phyloP scores from a whole-genome alignment of 92 coral and sea anemone species.

The Metridium senile region DNA sequence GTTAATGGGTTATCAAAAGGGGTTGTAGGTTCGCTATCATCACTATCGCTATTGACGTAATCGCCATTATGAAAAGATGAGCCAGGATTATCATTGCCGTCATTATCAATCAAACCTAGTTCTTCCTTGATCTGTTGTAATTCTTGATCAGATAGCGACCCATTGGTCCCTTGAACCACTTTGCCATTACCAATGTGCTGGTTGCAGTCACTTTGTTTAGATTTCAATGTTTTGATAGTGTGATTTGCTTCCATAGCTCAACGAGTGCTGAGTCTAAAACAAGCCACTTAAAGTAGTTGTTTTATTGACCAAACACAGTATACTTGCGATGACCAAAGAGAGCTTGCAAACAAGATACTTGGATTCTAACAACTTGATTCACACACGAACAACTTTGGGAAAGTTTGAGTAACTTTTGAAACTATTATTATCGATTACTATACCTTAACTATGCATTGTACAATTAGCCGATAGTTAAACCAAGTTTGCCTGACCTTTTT shows the following conservation, averaged over 20 bases:
- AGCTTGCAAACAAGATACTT: background rate
- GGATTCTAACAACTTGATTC: background rate
- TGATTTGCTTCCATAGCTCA: conserved; percentile 1
- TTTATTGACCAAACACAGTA: background rate
- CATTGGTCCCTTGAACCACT: conserved; percentile 29
- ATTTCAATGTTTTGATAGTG: background rate
- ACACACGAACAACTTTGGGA: background rate
- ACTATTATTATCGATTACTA: background rate
- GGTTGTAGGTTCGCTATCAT: conserved; percentile 26
- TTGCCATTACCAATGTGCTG: background rate
- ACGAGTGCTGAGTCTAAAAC: conserved; percentile 2
- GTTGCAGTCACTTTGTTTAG: conserved; percentile 6
- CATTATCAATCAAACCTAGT: conserved; percentile 65
- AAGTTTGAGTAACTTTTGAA: conserved; percentile 14
- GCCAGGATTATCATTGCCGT: conserved; percentile 45
- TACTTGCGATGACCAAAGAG: background rate
- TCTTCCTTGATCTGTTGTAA: conserved; percentile 76
- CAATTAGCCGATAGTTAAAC: background rate
- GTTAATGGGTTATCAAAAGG: conserved; percentile 85
- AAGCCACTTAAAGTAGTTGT: background rate
- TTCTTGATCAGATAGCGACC: conserved; percentile 72
- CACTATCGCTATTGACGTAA: conserved; percentile 41
- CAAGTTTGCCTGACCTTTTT: conserved; percentile 29
- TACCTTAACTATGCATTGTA: background rate
- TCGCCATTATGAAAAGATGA: conserved; percentile 34